Evolutionary conservation across 1,140 invertebrate genomes (phyloP).

Genomic region (Chelonus insularis): DNA sequence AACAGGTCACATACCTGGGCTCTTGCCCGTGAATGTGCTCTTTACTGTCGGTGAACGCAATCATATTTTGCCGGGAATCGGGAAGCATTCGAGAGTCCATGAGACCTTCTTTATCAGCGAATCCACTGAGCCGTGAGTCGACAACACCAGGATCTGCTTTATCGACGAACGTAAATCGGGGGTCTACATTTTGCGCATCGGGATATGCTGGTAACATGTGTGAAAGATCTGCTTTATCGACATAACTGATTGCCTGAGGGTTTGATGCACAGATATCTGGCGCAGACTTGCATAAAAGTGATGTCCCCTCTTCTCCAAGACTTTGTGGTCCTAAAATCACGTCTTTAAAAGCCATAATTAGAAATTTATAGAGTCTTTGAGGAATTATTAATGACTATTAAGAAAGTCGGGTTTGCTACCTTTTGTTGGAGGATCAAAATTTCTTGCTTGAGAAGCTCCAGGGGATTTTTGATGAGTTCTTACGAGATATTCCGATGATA

Average conservation of each 20-base stretch:
- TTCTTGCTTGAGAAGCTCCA: conserved; percentile 46
- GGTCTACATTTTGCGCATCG: conserved; percentile 45
- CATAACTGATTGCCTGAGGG: conserved; percentile 56
- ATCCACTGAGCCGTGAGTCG: conserved; percentile 54
- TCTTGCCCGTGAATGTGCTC: conserved; percentile 46
- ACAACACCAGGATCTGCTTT: conserved; percentile 52
- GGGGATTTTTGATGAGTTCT: conserved; percentile 57
- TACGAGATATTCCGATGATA: conserved; percentile 57
- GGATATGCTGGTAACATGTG: conserved; percentile 56
- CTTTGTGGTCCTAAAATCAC: conserved; percentile 44
- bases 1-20: conserved; percentile 50
- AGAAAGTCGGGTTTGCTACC: conserved; percentile 30
- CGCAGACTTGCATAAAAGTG: conserved; percentile 55
- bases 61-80: conserved; percentile 55
- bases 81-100: conserved; percentile 54
- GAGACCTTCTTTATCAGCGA: conserved; percentile 57
- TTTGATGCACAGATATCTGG: conserved; percentile 59
- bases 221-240: conserved; percentile 55
- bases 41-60: conserved; percentile 53
- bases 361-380: background rate
- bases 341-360: conserved; percentile 14
- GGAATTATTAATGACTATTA: background rate
- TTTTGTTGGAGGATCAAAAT: conserved; percentile 50
- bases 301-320: conserved; percentile 54
- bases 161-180: conserved; percentile 47